phyloP scores from a whole-genome alignment of 1,140 invertebrate species.

The Heterodera schachtii region DNA sequence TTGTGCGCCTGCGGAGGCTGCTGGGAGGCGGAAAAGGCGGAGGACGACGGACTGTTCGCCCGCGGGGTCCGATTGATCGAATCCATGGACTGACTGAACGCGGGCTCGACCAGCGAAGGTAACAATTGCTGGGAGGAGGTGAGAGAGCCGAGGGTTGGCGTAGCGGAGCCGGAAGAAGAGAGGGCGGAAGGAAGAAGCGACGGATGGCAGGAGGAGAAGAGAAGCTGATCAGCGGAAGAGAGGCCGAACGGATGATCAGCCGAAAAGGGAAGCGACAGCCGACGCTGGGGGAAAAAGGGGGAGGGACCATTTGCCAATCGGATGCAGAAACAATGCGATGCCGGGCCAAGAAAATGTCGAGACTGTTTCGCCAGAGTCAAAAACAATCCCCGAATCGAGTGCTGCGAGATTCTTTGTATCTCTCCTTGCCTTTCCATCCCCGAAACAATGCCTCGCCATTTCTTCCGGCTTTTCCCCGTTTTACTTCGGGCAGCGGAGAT shows the following conservation, averaged over 20 bases:
- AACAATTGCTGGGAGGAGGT: not conserved
- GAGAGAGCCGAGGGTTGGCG: conserved; percentile 7
- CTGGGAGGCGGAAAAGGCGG: not conserved
- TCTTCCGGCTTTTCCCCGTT: too few relatives aligned
- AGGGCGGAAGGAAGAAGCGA: conserved; percentile 5
- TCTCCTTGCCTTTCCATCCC: too few relatives aligned
- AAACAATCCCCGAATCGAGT: too few relatives aligned
- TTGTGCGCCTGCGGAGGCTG: not conserved
- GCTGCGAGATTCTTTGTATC: too few relatives aligned
- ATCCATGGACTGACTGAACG: conserved; percentile 13
- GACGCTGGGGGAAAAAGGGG: not conserved
- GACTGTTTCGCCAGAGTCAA: too few relatives aligned
- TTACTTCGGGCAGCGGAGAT: not conserved
- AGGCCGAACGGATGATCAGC: not conserved
- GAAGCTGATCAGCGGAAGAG: not conserved
- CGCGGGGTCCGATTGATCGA: conserved; percentile 13
- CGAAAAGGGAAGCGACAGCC: not conserved
- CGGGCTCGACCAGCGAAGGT: not conserved
- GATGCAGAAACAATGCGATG: too few relatives aligned
- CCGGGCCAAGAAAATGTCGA: too few relatives aligned
- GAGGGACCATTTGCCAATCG: not conserved
- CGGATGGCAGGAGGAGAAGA: not conserved
- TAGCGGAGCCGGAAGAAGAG: conserved; percentile 28
- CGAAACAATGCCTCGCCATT: too few relatives aligned
- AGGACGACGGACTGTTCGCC: conserved; percentile 15